Percentiles rank a stretch among this genome's conserved stretches.
Evolutionary conservation across 2,888 invertebrate genomes (phyloP).

Genomic region (Apantesis nais): DNA sequence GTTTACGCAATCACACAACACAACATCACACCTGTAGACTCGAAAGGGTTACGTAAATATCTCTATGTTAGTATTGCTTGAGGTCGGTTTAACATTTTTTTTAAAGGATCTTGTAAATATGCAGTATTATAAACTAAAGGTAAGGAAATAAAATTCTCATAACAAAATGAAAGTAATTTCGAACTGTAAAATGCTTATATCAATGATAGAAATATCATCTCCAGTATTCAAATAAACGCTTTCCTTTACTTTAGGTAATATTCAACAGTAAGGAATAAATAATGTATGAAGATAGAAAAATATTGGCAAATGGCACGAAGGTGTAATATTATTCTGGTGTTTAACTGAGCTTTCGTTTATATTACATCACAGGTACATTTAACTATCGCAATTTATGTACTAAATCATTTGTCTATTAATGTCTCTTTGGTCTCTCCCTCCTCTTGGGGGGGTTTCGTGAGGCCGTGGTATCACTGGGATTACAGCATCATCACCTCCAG

Average conservation of each 20-base stretch:
- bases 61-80: no score
- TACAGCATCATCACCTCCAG: no score
- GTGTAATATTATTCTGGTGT: not conserved
- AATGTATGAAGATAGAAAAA: slow-evolving; percentile 13
- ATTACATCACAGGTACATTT: not conserved
- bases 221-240: slow-evolving; percentile 13
- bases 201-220: slow-evolving; percentile 8
- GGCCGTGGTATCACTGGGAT: no score
- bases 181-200: slow-evolving; percentile 1
- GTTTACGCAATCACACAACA: no score
- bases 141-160: not conserved
- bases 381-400: not conserved
- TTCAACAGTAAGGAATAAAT: slow-evolving; percentile 16
- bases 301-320: not conserved
- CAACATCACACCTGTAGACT: no score
- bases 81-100: no score
- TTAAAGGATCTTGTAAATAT: no score
- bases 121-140: no score
- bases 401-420: not conserved
- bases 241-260: slow-evolving; percentile 5
- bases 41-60: no score
- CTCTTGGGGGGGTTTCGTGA: no score
- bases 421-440: no score
- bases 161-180: slow-evolving; percentile 3
- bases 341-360: slow-evolving; percentile 1